These are phyloP conservation scores for Pyrrhia umbra DNA, from an alignment of 2,888 invertebrate genomes.

Conservation along the genomic window DNA sequence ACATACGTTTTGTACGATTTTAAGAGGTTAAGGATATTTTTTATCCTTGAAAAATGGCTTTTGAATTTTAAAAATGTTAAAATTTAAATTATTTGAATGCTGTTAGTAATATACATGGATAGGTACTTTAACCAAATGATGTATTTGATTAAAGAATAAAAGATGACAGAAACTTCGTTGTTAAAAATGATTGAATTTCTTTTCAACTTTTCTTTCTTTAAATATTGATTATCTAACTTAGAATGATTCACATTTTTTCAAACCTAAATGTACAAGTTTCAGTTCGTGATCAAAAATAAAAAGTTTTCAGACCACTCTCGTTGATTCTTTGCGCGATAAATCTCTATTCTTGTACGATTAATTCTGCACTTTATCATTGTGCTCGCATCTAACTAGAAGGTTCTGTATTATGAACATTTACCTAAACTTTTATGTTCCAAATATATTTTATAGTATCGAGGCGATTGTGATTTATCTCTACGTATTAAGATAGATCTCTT, in stretches of 20 bases:
- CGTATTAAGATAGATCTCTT: conserved; percentile 2
- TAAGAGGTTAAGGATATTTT: too few species aligned
- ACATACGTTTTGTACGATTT: too few species aligned
- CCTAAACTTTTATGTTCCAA: conserved; percentile 48
- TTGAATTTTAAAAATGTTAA: too few species aligned
- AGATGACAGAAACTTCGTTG: conserved; percentile 69
- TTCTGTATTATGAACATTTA: conserved; percentile 53
- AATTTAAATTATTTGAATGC: too few species aligned
- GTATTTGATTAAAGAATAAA: conserved; percentile 65
- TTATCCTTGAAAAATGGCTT: too few species aligned
- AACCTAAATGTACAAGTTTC: conserved; percentile 88
- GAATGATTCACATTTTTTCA: conserved; percentile 85
- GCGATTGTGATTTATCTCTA: conserved; percentile 9
- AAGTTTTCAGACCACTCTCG: conserved; percentile 81
- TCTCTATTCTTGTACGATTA: conserved; percentile 75
- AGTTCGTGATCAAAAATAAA: conserved; percentile 84
- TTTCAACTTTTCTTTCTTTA: conserved; percentile 81
- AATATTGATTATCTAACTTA: conserved; percentile 85
- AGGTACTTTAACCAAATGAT: conserved; percentile 36
- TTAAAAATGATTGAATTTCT: conserved; percentile 76
- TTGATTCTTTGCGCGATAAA: conserved; percentile 83
- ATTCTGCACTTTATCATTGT: conserved; percentile 72
- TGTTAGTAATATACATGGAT: too few species aligned
- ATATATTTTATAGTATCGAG: conserved; percentile 42
- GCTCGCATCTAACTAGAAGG: conserved; percentile 62